Evolutionary conservation across 1,140 invertebrate genomes (phyloP), one percentile per base, ranked within the genome.

Genomic region (Bombus waltoni): DNA sequence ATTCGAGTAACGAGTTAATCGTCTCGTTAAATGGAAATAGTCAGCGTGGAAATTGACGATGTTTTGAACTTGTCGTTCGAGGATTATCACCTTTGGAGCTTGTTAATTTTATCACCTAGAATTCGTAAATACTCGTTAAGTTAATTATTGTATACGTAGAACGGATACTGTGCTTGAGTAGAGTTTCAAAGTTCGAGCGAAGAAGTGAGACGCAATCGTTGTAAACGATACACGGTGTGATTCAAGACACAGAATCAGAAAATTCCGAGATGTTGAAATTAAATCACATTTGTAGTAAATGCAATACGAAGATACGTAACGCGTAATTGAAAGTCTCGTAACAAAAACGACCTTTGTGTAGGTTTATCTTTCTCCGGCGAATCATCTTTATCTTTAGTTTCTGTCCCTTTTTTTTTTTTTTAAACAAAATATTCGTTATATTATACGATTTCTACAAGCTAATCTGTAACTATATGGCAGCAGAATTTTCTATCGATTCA

Each of bases 1-100:
- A 4, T 25, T 18, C 6, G 32, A 70, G 78, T 80, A 80, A 80
- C 78, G 65, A 80, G 65, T 80, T 80, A 70, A 80, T 80, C 78
- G 65, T 28, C 53, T 40, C 44, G 44, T 80, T 53, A 47, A 70
- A 70, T 70, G 35, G 32, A 47, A 53, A 80, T 40, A 32, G 32
- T 11, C 40, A 18, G 15, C 5, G 11, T n/a, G 35, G 8, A 62
- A 38, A 62, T 18, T 28, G 62, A 40, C 22, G 28, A 10, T 57
- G 13, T 11, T 68, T 68, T 38, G 2, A 18, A 15, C 35, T 35
- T 8, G 13, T 68, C 9, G 32, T 35, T 38, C 2, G n/a, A 18
- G 66, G 35, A 68, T 68, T 35, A 10, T 38, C 32, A 22, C 32
- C 66, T 22, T 38, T 3, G 5, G 32, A 53, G 47, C 18, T 22